These are phyloP conservation scores for Lophius piscatorius DNA, from an alignment of 2,113 vertebrate genomes.

Conservation along the genomic window DNA sequence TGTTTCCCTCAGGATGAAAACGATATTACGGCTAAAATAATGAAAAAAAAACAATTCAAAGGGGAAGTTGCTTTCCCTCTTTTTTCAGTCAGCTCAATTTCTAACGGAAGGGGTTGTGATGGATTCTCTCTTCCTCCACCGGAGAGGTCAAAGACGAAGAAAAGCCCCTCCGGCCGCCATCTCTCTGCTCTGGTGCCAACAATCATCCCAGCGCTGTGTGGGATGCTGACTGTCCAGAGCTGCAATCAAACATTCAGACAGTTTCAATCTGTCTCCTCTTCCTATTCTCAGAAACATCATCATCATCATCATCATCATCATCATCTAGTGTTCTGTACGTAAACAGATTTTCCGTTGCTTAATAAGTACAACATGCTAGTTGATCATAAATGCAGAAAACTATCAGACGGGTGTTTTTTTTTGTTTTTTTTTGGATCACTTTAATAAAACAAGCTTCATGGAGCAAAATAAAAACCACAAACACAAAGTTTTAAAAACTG, in stretches of 20 bases:
- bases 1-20: conserved; percentile 37
- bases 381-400: too few relatives aligned
- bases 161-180: conserved; percentile 54
- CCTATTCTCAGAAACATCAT: not conserved
- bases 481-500: too few relatives aligned
- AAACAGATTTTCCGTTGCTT: not conserved
- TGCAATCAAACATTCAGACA: conserved; percentile 40
- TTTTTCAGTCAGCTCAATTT: conserved; percentile 27
- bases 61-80: conserved; percentile 43
- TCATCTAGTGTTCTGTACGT: too few relatives aligned
- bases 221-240: conserved; percentile 48
- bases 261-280: conserved; percentile 39
- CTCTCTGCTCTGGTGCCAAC: conserved; percentile 42
- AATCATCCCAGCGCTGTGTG: conserved; percentile 55
- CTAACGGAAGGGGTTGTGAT: conserved; percentile 45
- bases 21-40: too few relatives aligned
- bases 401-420: too few relatives aligned
- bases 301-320: not conserved
- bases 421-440: too few relatives aligned
- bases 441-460: too few relatives aligned
- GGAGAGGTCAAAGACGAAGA: conserved; percentile 44
- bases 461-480: too few relatives aligned
- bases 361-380: not conserved
- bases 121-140: conserved; percentile 40
- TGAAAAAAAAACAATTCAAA: conserved; percentile 31